These are phyloP conservation scores for Bubo scandiacus DNA, from an alignment of 2,113 vertebrate genomes.

Conservation along the genomic window DNA sequence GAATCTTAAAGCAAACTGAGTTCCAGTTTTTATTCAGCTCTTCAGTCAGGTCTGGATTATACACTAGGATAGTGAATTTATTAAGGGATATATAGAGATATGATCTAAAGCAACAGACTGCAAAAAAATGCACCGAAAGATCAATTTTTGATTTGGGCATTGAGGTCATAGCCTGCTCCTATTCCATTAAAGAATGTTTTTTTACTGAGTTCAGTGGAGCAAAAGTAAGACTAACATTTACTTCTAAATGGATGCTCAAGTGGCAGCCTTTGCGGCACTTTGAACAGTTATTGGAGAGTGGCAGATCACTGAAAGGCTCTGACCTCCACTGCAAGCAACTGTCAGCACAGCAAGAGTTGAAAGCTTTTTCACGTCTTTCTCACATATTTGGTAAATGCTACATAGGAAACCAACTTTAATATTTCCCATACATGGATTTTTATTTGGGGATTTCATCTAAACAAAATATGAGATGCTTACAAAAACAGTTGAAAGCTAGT, in stretches of 20 bases:
- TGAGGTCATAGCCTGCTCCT: slow-evolving; percentile 23
- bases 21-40: not conserved
- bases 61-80: not conserved
- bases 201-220: slow-evolving; percentile 6
- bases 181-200: slow-evolving; percentile 16
- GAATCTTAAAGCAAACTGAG: not conserved
- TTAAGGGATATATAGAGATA: slow-evolving; percentile 2
- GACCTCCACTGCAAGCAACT: not conserved
- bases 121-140: not conserved
- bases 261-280: not conserved
- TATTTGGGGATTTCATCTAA: not conserved
- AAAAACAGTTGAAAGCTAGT: not conserved
- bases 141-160: slow-evolving; percentile 40
- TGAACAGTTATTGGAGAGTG: not conserved
- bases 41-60: not conserved
- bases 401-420: not conserved
- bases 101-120: slow-evolving; percentile 15
- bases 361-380: not conserved
- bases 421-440: not conserved
- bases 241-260: not conserved
- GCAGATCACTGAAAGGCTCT: not conserved
- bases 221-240: not conserved
- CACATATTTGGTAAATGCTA: not conserved
- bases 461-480: not conserved
- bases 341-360: not conserved